Evolutionary conservation across 2,113 vertebrate genomes (phyloP), one percentile per base, ranked within the genome.

Genomic region (Protomyctophum bolini): DNA sequence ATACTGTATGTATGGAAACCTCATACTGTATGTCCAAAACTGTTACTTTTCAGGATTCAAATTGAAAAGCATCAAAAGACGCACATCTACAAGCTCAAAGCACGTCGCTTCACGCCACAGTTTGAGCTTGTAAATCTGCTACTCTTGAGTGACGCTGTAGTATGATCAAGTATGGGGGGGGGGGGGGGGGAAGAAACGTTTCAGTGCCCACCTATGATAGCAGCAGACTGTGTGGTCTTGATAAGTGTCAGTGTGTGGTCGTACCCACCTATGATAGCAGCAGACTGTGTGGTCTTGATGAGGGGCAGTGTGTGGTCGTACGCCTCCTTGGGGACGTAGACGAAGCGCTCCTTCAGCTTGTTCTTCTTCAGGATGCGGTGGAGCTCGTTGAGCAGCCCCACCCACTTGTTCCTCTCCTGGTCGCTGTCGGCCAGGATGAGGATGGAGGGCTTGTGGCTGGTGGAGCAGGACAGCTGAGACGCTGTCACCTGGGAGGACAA

Each of bases 241-340:
- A 33, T 33, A 4, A 33, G 33, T 2, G 33, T 2, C 33, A 33
- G 49, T 11, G 21, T 65, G 48, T 65, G 48, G 6, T 5, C 10
- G 45, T 58, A 33, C 14, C 41, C 74, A 96, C 95, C 96, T 89
- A 97, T 94, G 86, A 99, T 98, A 67, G 95, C 93, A 63, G 98
- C 97, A 51, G 97, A 95, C 91, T 98, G 98, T 0, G 97, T 97
- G 11, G 95, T 97, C 93, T 99, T 99, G 90, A 99, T 99, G 91
- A 99, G 96, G 7, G 97, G 98, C 67, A 99, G 94, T 10, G 95
- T 96, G 91, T 96, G 96, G 92, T 99, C 98, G 58, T 99, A 99
- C 10, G 98, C 98, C 89, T 99, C 98, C 92, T 98, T 98, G 84
- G 97, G 97, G 63, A 95, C 91, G 74, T 97, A 99, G 71, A 99